Evolutionary conservation across 2,113 vertebrate species (phyloP).

Genomic region (Myodes glareolus): DNA sequence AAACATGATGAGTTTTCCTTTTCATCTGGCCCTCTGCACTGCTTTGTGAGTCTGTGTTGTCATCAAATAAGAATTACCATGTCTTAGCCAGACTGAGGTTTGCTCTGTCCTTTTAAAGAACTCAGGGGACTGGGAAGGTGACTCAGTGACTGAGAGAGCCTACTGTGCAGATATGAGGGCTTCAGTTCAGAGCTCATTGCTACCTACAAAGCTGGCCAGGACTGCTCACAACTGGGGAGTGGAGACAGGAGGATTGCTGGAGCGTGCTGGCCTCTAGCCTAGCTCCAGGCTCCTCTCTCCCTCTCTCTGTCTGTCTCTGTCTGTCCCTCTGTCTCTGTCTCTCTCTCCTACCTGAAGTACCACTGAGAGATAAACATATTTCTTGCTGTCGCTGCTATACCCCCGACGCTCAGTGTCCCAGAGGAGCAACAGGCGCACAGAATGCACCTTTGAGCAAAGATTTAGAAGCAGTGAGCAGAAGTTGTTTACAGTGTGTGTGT

Average conservation of each 20-base stretch:
- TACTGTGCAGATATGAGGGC: background rate
- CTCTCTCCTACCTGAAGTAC: background rate
- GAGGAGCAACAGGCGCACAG: background rate
- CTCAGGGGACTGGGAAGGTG: background rate
- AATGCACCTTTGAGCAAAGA: slow-evolving; percentile 31
- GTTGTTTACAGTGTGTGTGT: background rate
- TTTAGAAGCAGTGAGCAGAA: slow-evolving; percentile 27
- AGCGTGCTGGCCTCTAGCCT: background rate
- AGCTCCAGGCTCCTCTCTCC: background rate
- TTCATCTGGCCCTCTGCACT: background rate
- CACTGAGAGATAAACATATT: background rate
- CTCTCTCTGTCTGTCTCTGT: background rate
- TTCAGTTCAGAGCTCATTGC: background rate
- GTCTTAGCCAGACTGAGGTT: background rate
- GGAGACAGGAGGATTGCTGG: too few relatives aligned
- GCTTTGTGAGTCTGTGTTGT: background rate
- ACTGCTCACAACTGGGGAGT: too few relatives aligned
- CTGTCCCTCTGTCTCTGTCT: background rate
- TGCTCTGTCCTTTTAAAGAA: slow-evolving; percentile 28
- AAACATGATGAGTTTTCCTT: background rate
- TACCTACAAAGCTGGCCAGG: background rate
- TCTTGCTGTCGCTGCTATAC: background rate
- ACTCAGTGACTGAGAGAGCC: too few relatives aligned
- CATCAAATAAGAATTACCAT: slow-evolving; percentile 40
- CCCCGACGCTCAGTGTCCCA: background rate